A percentile compares a stretch with the other conserved stretches of the same genome.
These are phyloP conservation scores for Mesembrinibis cayennensis DNA, from an alignment of 2,113 vertebrate genomes.

Conservation along the genomic window DNA sequence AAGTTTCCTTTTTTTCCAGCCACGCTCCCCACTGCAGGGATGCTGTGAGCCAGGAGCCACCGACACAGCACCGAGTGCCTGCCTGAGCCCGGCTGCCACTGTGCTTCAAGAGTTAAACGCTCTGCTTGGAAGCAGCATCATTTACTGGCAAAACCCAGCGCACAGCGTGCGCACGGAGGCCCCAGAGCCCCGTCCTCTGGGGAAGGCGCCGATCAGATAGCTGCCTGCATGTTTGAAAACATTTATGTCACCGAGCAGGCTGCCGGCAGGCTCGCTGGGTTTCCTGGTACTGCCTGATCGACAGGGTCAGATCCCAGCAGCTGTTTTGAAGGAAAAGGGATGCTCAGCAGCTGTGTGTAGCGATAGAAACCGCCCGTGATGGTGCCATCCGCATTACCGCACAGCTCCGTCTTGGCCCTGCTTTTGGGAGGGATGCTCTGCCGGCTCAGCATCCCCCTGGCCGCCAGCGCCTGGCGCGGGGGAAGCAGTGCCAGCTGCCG, in stretches of 20 bases:
- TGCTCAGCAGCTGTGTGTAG: constrained; percentile 44
- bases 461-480: rapidly evolving
- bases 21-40: rapidly evolving
- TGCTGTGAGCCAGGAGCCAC: rapidly evolving
- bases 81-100: not conserved
- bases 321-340: constrained; percentile 54
- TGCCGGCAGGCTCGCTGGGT: constrained; percentile 47
- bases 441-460: not conserved
- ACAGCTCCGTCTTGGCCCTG: not conserved
- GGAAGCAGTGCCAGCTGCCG: not conserved
- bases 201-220: constrained; percentile 67
- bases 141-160: not conserved
- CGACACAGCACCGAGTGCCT: not conserved
- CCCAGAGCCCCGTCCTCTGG: constrained; percentile 53
- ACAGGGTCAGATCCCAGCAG: constrained; percentile 72
- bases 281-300: constrained; percentile 59
- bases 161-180: not conserved
- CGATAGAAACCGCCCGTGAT: not conserved
- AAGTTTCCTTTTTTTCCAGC: not conserved
- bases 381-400: not conserved
- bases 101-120: not conserved
- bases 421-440: not conserved
- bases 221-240: constrained; percentile 71
- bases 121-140: not conserved
- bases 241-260: constrained; percentile 71